Base-by-base conservation (phyloP, 2,113 vertebrate genomes). In the Piliocolobus tephrosceles region DNA sequence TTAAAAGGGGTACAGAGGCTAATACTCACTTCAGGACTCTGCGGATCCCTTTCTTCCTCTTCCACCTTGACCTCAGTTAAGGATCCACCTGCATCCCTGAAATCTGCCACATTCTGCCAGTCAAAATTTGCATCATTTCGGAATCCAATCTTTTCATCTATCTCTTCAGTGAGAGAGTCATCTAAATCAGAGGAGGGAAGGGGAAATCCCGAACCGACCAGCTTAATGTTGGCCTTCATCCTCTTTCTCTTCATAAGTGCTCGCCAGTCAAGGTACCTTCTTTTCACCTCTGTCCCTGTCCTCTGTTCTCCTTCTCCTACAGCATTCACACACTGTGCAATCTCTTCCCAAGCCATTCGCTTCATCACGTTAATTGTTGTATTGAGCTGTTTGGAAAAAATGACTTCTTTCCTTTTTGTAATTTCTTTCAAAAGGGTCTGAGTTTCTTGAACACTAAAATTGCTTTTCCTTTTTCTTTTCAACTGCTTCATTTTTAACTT, bases 341-440 rank as follows among this genome's bases (percentile, higher is more conserved):
- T 99, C 98, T 99, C 99, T 96, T 99, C 99, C 99, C 99, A 99
- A 79, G 99, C 99, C 82, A 99, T 99, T 70, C 99, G 98, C 95
- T 99, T 99, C 99, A 99, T 99, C 98, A 99, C 99, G 61, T 99
- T 99, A 97, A 99, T 99, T 73, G 99, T 99, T n/a, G 99, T 99
- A 96, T 99, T 99, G 98, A 99, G 99, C 92, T 99, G 99, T 94
- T 99, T 99, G 16, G 99, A 99, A 97, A 99, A 99, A 97, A 99
- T 98, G 23, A 99, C 99, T 73, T 99, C 99, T 94, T 99, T 99
- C 91, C 99, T 99, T 98, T 99, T 99, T 83, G 99, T 99, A 94
- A 99, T 99, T 98, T 99, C 99, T 75, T 99, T 99, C 98, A 99
- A 99, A 79, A 99, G 99, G 57, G 99, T 99, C 97, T 99, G 99